These are phyloP conservation scores for Microvelia longipes DNA, from an alignment of 1,140 invertebrate species.

Conservation along the genomic window DNA sequence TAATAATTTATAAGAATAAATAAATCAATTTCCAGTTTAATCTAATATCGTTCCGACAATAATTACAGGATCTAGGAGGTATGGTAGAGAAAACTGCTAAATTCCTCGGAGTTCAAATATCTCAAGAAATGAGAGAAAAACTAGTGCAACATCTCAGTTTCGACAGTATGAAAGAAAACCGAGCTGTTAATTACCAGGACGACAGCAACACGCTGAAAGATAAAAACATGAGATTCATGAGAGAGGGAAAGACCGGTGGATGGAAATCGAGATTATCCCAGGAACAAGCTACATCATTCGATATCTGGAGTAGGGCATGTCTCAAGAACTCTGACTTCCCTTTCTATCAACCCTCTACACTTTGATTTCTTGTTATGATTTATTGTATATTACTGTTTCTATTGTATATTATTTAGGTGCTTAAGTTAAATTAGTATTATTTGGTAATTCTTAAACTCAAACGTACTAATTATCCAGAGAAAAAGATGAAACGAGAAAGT, in stretches of 20 bases:
- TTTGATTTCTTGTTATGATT: background rate
- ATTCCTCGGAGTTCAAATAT: constrained; percentile 52
- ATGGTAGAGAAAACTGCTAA: constrained; percentile 48
- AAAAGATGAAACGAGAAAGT: too few species aligned
- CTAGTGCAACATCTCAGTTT: constrained; percentile 62
- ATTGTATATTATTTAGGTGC: too few species aligned
- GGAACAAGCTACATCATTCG: constrained; percentile 36
- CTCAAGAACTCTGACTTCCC: constrained; percentile 24
- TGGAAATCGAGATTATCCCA: constrained; percentile 32
- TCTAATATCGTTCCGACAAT: too few species aligned
- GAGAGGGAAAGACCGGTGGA: constrained; percentile 33
- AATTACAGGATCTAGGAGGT: constrained; percentile 36
- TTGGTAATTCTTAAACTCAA: too few species aligned
- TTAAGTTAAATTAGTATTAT: too few species aligned
- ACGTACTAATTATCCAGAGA: too few species aligned
- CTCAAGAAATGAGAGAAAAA: constrained; percentile 43
- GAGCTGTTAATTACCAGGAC: constrained; percentile 21
- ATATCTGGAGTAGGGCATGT: constrained; percentile 38
- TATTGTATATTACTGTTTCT: too few species aligned
- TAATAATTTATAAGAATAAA: too few species aligned
- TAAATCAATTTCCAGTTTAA: too few species aligned
- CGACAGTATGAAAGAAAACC: constrained; percentile 37
- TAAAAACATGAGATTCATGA: constrained; percentile 39
- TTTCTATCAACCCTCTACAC: background rate
- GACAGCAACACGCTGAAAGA: constrained; percentile 32